Conservation (phyloP, 2,888 invertebrate genomes). For the Machimus atricapillus region DNA sequence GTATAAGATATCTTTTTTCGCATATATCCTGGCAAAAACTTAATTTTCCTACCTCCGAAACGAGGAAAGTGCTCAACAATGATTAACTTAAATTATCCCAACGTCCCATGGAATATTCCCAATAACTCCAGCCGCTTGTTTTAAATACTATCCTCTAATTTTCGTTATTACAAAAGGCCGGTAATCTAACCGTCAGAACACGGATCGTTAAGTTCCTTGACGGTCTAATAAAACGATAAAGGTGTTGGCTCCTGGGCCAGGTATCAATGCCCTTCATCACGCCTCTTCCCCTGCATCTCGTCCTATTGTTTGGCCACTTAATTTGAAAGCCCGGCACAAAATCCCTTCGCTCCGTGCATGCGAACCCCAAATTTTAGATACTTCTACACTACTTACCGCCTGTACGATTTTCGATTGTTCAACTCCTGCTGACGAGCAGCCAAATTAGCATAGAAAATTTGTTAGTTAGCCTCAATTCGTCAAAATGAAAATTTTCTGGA, state of each 20-base stretch:
- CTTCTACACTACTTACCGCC: background rate
- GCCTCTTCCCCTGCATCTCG: background rate
- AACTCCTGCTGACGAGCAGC: background rate
- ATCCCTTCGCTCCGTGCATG: background rate
- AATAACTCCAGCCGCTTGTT: background rate
- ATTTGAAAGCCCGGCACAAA: background rate
- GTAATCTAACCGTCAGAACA: background rate
- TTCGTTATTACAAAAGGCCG: background rate
- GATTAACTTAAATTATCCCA: background rate
- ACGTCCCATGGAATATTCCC: background rate
- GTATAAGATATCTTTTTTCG: background rate
- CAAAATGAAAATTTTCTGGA: background rate
- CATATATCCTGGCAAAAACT: background rate
- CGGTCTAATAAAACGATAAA: background rate
- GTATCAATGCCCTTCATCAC: background rate
- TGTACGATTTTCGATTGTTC: background rate
- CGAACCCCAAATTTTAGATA: background rate
- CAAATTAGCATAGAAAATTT: background rate
- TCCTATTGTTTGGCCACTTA: background rate
- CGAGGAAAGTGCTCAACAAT: background rate
- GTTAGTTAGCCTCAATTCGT: background rate
- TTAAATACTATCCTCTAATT: background rate
- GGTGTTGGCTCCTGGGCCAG: background rate
- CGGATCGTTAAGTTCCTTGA: background rate
- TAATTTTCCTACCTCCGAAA: background rate